A percentile compares a stretch with the other conserved stretches of the same genome.
phyloP scores from a whole-genome alignment of 2,113 vertebrate genomes.

The Microtus richardsoni region DNA sequence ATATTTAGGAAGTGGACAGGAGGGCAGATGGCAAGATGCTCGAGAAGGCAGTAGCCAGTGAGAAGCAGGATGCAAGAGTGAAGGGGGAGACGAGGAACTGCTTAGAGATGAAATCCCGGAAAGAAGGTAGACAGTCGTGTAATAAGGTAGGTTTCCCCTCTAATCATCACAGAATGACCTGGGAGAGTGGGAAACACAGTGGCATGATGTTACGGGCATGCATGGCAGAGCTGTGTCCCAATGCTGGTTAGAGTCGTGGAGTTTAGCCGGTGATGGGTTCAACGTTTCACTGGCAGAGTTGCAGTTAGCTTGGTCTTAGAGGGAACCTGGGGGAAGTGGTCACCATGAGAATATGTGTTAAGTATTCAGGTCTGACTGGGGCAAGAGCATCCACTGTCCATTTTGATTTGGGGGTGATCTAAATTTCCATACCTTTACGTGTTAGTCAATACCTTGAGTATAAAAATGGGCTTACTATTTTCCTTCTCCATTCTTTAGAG shows the following conservation, averaged over 20 bases:
- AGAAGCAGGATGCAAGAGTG: background rate
- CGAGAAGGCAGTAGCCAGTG: background rate
- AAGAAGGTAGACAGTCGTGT: background rate
- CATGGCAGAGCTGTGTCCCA: background rate
- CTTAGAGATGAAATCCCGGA: background rate
- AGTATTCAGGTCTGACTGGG: background rate
- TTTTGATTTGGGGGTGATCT: background rate
- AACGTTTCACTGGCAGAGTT: background rate
- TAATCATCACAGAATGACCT: background rate
- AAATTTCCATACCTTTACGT: constrained; percentile 44
- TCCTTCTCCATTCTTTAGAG: background rate
- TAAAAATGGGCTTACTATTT: background rate
- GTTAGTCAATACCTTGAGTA: background rate
- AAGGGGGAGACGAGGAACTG: background rate
- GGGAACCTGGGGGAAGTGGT: background rate
- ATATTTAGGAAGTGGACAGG: background rate
- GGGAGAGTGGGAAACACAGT: background rate
- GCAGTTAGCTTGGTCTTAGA: background rate
- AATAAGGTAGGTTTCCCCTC: background rate
- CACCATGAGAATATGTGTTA: background rate
- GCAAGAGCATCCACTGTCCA: background rate
- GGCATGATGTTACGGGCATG: background rate
- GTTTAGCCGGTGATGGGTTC: background rate
- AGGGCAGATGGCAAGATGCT: background rate
- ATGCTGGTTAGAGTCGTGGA: background rate